Evolutionary conservation across 2,113 vertebrate genomes (phyloP).

Genomic region (Rhodinocichla rosea): DNA sequence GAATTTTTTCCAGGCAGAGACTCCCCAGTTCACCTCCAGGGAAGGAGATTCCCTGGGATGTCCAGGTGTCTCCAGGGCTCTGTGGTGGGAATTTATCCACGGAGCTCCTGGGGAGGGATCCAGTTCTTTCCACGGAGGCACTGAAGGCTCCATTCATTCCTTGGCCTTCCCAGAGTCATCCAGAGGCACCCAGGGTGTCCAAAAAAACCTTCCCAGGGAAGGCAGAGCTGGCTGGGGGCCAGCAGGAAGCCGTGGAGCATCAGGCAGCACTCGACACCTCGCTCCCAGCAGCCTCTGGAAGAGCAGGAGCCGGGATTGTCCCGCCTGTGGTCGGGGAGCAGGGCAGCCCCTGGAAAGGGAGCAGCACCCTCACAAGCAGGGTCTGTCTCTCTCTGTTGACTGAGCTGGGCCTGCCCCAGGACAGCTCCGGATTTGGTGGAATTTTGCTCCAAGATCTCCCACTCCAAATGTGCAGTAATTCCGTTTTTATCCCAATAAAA

Average conservation of each 20-base stretch:
- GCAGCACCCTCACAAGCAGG: not conserved
- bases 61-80: not conserved
- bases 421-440: not conserved
- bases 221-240: not conserved
- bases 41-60: not conserved
- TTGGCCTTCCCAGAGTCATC: not conserved
- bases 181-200: not conserved
- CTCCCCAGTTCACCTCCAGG: not conserved
- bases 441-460: not conserved
- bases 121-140: not conserved
- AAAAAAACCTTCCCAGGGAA: not conserved
- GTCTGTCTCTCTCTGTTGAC: not conserved
- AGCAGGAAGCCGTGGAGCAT: not conserved
- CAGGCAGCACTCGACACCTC: not conserved
- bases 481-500: not conserved
- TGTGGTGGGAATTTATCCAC: accelerated
- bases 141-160: not conserved
- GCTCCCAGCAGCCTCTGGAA: not conserved
- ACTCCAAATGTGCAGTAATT: not conserved
- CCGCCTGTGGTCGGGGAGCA: not conserved
- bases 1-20: not conserved
- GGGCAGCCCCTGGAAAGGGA: not conserved
- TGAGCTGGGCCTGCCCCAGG: not conserved
- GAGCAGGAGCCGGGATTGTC: not conserved
- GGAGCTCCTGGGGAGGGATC: not conserved